Percentiles rank a stretch among this genome's conserved stretches.
These are phyloP conservation scores for Xestia c-nigrum DNA, from an alignment of 2,888 invertebrate genomes.

Conservation along the genomic window DNA sequence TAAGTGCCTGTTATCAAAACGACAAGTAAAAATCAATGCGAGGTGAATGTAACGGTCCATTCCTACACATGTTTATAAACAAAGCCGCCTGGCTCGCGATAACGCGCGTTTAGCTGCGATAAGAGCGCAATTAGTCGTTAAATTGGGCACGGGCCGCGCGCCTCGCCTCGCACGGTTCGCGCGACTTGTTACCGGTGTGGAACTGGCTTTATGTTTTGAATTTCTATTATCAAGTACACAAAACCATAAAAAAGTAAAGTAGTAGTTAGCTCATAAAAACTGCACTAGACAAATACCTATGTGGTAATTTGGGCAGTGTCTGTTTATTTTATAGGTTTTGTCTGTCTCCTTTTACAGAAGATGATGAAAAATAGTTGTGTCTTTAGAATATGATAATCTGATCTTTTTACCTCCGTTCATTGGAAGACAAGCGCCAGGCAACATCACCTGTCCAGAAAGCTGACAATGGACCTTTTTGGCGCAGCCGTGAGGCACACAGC, in stretches of 20 bases:
- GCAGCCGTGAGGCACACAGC: no score
- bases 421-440: no score
- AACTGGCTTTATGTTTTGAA: constrained; percentile 52
- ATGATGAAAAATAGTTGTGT: not conserved
- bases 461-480: no score
- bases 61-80: constrained; percentile 71
- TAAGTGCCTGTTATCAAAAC: constrained; percentile 58
- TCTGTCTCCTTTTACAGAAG: not conserved
- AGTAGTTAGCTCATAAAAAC: not conserved
- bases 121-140: constrained; percentile 69
- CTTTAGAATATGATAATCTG: not conserved
- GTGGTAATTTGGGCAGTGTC: not conserved
- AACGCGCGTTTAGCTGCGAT: constrained; percentile 67
- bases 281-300: not conserved
- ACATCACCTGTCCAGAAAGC: no score
- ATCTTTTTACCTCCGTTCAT: no score
- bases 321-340: not conserved
- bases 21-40: constrained; percentile 57
- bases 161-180: constrained; percentile 56
- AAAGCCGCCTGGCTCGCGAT: constrained; percentile 59
- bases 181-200: constrained; percentile 59
- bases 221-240: constrained; percentile 8
- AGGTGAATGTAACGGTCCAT: constrained; percentile 67
- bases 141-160: constrained; percentile 63
- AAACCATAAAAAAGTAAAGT: no score